These are phyloP conservation scores for Prunella himalayana DNA, from an alignment of 2,113 vertebrate genomes.

Conservation along the genomic window DNA sequence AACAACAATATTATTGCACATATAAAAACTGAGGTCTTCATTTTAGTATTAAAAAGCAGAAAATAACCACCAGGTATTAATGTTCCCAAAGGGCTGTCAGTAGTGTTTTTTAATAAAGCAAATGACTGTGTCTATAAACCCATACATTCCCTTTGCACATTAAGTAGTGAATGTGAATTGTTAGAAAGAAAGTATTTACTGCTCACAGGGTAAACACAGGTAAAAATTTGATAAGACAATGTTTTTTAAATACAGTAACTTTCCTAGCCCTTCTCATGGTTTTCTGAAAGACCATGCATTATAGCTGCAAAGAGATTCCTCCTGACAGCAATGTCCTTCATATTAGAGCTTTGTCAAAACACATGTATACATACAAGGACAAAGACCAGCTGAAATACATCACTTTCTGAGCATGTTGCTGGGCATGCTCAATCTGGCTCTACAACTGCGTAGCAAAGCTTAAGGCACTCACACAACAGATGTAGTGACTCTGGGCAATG, in stretches of 20 bases:
- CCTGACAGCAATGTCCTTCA: not conserved
- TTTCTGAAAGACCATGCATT: not conserved
- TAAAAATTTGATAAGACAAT: not conserved
- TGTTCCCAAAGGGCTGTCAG: not conserved
- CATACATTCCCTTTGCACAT: not conserved
- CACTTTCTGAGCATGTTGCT: not conserved
- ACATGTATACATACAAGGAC: not conserved
- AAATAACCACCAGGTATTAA: not conserved
- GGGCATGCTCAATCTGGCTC: conserved; percentile 1
- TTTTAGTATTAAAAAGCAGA: not conserved
- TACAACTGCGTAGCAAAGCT: not conserved
- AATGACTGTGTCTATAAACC: not conserved
- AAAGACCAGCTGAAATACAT: conserved; percentile 30
- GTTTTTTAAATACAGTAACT: not conserved
- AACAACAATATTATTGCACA: not conserved
- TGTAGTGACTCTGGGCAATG: not conserved
- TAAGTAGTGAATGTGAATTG: not conserved
- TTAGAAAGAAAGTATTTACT: not conserved
- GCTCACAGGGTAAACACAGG: not conserved
- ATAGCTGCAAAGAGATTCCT: not conserved
- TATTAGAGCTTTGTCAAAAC: conserved; percentile 11
- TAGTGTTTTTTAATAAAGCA: not conserved
- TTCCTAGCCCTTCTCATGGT: not conserved
- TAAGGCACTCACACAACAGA: not conserved
- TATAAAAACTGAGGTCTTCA: not conserved